Base-by-base conservation (phyloP, 1,140 invertebrate species). In the Protaetia brevitarsis region DNA sequence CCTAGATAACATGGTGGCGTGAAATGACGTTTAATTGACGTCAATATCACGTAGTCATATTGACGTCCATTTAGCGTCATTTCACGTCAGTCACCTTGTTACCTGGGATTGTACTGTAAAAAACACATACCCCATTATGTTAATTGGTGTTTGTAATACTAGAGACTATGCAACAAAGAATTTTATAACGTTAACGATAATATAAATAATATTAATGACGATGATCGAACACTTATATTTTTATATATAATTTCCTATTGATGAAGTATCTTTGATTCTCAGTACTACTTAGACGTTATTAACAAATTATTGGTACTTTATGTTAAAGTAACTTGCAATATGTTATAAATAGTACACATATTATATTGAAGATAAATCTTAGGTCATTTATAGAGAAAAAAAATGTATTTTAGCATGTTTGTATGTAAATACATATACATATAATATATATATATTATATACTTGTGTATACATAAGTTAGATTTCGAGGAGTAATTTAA, bases 331-430 rank as follows among this genome's bases (percentile, higher is more conserved):
- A 23, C 13, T n/a, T 51, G 3, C 41, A 26, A 51, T 51, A 51
- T 23, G 11, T 51, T 1, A 11, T 51, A 10, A 23, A 8, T 34
- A 34, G 31, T 34, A 26, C 11, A 13, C 19, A 37, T 23, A 23
- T 51, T 51, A 23, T 51, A 23, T 51, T 23, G 19, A 10, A 34
- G 8, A 34, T 16, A 41, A 45, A 45, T 45, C 21, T n/a, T 45
- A 51, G 41, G 10, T 1, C 10, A 16, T 37, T 16, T 51, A 8
- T 45, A 13, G 41, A 16, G 13, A 45, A 21, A 45, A 13, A 13
- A 19, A 45, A 13, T 45, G 41, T 45, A 45, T 45, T 45, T 45
- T 45, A 45, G 41, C 41, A 45, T 45, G 41, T 51, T 51, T 51
- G 7, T 51, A 51, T 51, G 41, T 51, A 51, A 51, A 51, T 51